Conservation (phyloP, 2,797 vertebrate genomes). For the Anas bernieri region DNA sequence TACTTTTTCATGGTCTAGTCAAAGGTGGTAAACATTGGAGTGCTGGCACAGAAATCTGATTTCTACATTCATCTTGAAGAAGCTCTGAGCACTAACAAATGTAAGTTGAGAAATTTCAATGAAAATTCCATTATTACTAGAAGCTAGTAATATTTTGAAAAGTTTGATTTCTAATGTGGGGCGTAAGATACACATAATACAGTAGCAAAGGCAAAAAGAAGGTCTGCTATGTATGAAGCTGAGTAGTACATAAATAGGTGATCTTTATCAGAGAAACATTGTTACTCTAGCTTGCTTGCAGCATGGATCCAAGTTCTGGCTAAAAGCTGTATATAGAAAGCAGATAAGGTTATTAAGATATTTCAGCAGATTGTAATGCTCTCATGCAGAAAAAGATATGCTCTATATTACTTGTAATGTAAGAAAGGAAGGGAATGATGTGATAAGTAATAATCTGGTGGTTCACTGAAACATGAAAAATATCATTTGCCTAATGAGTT, state of each 20-base stretch:
- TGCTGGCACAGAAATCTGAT: slow-evolving; percentile 86
- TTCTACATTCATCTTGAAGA: slow-evolving; percentile 86
- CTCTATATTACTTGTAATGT: not conserved
- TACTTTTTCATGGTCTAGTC: slow-evolving; percentile 80
- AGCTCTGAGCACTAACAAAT: slow-evolving; percentile 79
- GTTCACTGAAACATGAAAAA: not conserved
- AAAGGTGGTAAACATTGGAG: slow-evolving; percentile 86
- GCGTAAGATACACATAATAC: fast-evolving
- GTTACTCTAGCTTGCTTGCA: not conserved
- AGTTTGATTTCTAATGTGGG: not conserved
- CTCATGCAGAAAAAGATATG: not conserved
- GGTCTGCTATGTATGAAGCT: not conserved
- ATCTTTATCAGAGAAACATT: not conserved
- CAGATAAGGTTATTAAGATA: not conserved
- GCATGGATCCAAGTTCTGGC: not conserved
- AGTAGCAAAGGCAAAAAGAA: not conserved
- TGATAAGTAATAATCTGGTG: not conserved
- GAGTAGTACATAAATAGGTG: not conserved
- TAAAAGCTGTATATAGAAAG: not conserved
- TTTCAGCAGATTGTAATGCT: not conserved
- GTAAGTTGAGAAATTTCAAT: slow-evolving; percentile 81
- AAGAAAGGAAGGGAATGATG: not conserved
- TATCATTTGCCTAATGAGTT: not conserved
- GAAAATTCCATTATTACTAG: not conserved
- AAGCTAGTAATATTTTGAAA: not conserved